These are phyloP conservation scores for Coccyzus lansbergi DNA, from an alignment of 2,797 vertebrate genomes.

Conservation along the genomic window DNA sequence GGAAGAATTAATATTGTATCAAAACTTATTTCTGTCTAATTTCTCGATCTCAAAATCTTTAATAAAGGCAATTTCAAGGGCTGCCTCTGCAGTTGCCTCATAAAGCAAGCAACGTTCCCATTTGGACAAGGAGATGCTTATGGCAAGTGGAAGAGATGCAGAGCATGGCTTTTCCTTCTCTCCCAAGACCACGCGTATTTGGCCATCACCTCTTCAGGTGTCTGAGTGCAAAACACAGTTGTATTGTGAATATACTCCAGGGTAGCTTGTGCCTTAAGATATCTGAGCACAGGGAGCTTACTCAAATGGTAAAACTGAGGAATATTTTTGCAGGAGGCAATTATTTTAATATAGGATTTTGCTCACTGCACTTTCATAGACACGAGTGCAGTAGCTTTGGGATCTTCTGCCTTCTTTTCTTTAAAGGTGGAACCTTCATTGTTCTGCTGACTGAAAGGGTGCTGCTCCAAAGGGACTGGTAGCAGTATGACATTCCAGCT, in stretches of 20 bases:
- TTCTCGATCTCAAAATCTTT: neutral
- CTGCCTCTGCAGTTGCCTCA: rapidly evolving
- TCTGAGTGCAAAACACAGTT: neutral
- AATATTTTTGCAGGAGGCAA: neutral
- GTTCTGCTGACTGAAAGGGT: neutral
- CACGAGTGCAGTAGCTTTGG: neutral
- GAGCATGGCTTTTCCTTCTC: neutral
- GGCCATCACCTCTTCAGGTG: neutral
- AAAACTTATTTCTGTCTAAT: neutral
- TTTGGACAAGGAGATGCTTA: neutral
- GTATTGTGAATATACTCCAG: neutral
- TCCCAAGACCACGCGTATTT: no score
- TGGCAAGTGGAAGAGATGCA: neutral
- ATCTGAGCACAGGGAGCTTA: neutral
- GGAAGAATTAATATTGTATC: neutral
- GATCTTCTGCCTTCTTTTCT: neutral
- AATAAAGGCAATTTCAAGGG: neutral
- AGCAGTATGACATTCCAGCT: neutral
- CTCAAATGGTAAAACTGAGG: neutral
- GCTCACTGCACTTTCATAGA: rapidly evolving
- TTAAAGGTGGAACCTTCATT: neutral
- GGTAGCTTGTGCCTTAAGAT: neutral
- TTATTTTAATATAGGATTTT: neutral
- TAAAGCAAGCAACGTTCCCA: rapidly evolving
- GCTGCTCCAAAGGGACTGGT: neutral